Evolutionary conservation across 2,888 invertebrate genomes (phyloP), one percentile per base, ranked within the genome.

Genomic region (Atherix ibis): DNA sequence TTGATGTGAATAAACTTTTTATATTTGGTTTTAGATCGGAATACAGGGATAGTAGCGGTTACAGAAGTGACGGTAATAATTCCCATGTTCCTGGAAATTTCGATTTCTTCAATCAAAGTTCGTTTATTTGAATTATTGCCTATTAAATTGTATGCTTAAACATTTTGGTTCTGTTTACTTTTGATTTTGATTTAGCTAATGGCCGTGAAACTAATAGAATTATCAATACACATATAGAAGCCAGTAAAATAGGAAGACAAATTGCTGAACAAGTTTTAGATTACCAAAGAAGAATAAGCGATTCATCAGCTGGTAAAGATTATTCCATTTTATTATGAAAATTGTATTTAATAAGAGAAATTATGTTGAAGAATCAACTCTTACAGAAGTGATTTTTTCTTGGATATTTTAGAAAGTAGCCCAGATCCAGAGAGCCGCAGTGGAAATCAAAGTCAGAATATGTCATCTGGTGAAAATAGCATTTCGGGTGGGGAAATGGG

Each of bases 231-330:
- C 78, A 80, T 46, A 71, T 83, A 35, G 83, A 84, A 58, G 81
- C 81, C 27, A 81, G 81, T 52, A 81, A 83, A 65, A 84, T 87
- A 43, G 85, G 87, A 6, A 68, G 78, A 35, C 77, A 82, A 55
- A 83, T 87, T 48, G 85, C 82, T 1, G 82, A 83, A 44, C 79
- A 82, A 54, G 79, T 75, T 31, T 52, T 79, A 45, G 71, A 74
- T 48, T 58, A 60, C 30, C 71, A 73, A 46, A 61, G 67, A 45
- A 58, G 66, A 39, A 57, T 61, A 22, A 66, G 63, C 32, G 67
- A 67, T 37, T 64, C 65, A 2, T 65, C 68, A 19, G 55, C 63
- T 14, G 62, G 43, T 40, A 35, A 37, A 19, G 4, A n/a, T 14
- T 14, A 18, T 37, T 26, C n/a, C 34, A 24, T 26, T n/a, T n/a